Conservation (phyloP, 2,797 vertebrate species). For the Diceros bicornis region DNA sequence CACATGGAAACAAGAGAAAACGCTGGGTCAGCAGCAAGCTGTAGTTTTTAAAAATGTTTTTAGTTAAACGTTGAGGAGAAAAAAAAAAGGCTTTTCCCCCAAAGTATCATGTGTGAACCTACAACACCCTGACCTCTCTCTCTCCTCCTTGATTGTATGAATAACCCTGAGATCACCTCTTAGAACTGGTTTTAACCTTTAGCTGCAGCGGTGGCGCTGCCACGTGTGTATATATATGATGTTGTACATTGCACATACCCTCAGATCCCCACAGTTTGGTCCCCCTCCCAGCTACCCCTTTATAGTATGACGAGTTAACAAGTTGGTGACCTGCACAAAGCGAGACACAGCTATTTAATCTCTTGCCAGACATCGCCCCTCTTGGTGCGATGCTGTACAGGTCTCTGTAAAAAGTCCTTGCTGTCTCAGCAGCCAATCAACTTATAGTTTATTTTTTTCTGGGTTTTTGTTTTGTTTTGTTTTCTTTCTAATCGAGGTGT, state of each 20-base stretch:
- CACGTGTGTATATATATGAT: conserved; percentile 99
- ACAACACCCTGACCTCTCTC: conserved; percentile 99
- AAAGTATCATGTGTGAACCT: conserved; percentile 99
- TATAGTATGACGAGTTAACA: conserved; percentile 93
- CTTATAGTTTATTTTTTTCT: conserved; percentile 91
- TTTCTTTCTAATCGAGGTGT: conserved; percentile 95
- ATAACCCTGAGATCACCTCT: conserved; percentile 99
- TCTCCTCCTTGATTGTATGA: conserved; percentile 99
- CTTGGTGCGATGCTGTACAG: conserved; percentile 91
- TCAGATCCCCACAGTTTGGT: conserved; percentile 90
- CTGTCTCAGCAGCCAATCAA: conserved; percentile 95
- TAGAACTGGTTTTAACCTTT: conserved; percentile 99
- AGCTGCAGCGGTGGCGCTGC: conserved; percentile 96
- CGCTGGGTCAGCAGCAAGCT: conserved; percentile 97
- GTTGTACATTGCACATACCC: conserved; percentile 99
- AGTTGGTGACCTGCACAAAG: conserved; percentile 94
- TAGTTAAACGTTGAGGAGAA: conserved; percentile 97
- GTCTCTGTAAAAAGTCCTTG: conserved; percentile 95
- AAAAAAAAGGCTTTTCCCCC: conserved; percentile 98
- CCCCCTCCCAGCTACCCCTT: conserved; percentile 92
- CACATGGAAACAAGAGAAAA: conserved; percentile 94
- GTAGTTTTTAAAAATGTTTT: conserved; percentile 99
- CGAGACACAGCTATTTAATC: conserved; percentile 94
- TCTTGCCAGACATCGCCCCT: conserved; percentile 91
- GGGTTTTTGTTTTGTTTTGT: conserved; percentile 90